Evolutionary conservation across 1,140 invertebrate species (phyloP).

Genomic region (Pectinophora gossypiella): DNA sequence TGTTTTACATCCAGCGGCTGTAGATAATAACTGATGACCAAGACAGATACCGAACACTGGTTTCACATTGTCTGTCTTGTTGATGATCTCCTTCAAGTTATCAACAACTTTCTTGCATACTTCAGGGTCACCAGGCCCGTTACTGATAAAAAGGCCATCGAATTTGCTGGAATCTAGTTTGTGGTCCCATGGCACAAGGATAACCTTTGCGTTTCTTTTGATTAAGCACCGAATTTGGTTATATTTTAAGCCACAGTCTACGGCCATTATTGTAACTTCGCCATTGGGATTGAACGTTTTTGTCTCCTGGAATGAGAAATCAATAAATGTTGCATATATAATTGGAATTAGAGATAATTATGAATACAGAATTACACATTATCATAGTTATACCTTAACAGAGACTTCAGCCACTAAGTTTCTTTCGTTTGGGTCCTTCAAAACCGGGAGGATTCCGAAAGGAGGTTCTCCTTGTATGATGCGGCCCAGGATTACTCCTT

Average conservation of each 20-base stretch:
- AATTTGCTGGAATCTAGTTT: constrained; percentile 81
- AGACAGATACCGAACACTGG: constrained; percentile 98
- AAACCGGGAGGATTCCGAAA: constrained; percentile 46
- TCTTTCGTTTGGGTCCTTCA: constrained; percentile 88
- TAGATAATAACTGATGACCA: constrained; percentile 95
- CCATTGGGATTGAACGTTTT: constrained; percentile 85
- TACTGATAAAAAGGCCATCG: constrained; percentile 97
- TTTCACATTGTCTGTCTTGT: constrained; percentile 68
- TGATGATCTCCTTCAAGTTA: constrained; percentile 82
- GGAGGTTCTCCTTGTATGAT: constrained; percentile 79
- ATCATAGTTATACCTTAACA: constrained; percentile 76
- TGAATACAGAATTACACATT: too few relatives aligned
- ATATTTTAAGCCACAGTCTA: constrained; percentile 98
- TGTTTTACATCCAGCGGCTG: constrained; percentile 90
- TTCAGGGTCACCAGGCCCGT: constrained; percentile 96
- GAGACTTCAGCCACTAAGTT: constrained; percentile 97
- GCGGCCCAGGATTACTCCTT: constrained; percentile 88
- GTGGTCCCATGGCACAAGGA: constrained; percentile 95
- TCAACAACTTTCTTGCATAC: constrained; percentile 87
- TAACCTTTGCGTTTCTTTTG: constrained; percentile 88
- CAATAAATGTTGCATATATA: too few relatives aligned
- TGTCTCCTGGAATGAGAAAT: constrained; percentile 78
- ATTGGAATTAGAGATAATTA: too few relatives aligned
- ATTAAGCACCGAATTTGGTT: constrained; percentile 96
- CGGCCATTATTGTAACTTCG: constrained; percentile 86